Evolutionary conservation across 2,888 invertebrate genomes (phyloP), one percentile per base, ranked within the genome.

Genomic region (Nomada goodeniana): DNA sequence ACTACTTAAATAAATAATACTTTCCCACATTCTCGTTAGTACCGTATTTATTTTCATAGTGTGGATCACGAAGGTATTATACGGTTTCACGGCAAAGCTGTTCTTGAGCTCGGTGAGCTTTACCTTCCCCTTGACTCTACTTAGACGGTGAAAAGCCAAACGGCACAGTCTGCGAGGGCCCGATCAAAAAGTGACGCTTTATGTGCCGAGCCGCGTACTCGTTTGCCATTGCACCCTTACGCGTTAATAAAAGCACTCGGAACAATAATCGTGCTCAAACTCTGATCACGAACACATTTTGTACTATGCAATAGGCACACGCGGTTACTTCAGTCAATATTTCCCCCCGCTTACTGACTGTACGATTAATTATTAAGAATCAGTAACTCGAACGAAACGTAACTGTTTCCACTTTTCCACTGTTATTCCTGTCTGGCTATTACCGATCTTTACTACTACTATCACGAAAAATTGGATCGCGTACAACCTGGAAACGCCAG

Each of bases 41-140:
- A 44, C n/a, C 42, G 60, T 80, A 83, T 83, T 86, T 86, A 83
- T 83, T 86, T 80, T 65, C 73, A 77, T 83, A 75, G 44, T 73
- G 60, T 76, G 75, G 57, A 77, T 71, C 82, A 70, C 85, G 53
- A 52, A n/a, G 53, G 65, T 63, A 82, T 79, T 79, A 79, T 76
- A 81, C 44, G 60, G 60, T 69, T 55, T 50, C 53, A 9, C 68
- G 57, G 64, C 44, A 63, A 70, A 80, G 57, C 76, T 81, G 42
- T 59, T 65, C 64, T 59, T 26, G 29, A 52, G 65, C 44, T 53
- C 53, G 26, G 69, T 63, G 68, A 52, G 53, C 68, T 76, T 72
- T 69, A 76, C 57, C 69, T 57, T 68, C 72, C 80, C 61, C 67
- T 75, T 44, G 75, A 36, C 69, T 81, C 69, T 80, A 64, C 75